Percentiles rank a stretch among this genome's conserved stretches.
These are phyloP conservation scores for Zingel zingel DNA, from an alignment of 2,113 vertebrate genomes.

Conservation along the genomic window DNA sequence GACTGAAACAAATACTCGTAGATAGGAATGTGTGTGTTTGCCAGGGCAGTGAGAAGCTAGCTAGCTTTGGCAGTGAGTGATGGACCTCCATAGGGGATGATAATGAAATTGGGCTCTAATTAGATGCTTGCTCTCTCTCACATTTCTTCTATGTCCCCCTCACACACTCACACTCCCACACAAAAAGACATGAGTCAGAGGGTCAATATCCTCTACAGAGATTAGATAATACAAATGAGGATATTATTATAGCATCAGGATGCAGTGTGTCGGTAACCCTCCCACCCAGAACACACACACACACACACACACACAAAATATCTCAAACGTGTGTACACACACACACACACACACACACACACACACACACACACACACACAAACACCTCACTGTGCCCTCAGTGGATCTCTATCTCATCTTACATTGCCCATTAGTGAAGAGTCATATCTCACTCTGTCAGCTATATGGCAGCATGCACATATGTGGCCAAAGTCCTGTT, in stretches of 20 bases:
- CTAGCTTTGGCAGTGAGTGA: conserved; percentile 16
- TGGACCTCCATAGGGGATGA: conserved; percentile 11
- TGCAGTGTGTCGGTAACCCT: neutral
- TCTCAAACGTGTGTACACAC: too few species aligned
- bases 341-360: neutral
- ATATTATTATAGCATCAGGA: conserved; percentile 27
- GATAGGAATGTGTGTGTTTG: neutral
- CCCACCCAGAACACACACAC: neutral
- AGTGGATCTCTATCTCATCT: conserved; percentile 40
- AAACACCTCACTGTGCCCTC: conserved; percentile 6
- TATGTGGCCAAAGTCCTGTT: conserved; percentile 15
- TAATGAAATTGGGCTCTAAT: conserved; percentile 50
- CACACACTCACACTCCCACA: neutral
- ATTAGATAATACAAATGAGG: conserved; percentile 37
- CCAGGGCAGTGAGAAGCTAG: neutral
- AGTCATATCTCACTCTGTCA: conserved; percentile 41
- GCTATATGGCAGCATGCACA: conserved; percentile 19
- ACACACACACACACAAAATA: neutral
- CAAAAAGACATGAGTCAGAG: conserved; percentile 3
- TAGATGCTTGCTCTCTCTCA: conserved; percentile 12
- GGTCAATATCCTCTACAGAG: conserved; percentile 1
- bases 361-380: neutral
- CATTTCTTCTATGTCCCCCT: neutral
- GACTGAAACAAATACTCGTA: too few species aligned
- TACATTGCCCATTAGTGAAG: conserved; percentile 27